Evolutionary conservation across 2,888 invertebrate genomes (phyloP).

Genomic region (Alitta virens): DNA sequence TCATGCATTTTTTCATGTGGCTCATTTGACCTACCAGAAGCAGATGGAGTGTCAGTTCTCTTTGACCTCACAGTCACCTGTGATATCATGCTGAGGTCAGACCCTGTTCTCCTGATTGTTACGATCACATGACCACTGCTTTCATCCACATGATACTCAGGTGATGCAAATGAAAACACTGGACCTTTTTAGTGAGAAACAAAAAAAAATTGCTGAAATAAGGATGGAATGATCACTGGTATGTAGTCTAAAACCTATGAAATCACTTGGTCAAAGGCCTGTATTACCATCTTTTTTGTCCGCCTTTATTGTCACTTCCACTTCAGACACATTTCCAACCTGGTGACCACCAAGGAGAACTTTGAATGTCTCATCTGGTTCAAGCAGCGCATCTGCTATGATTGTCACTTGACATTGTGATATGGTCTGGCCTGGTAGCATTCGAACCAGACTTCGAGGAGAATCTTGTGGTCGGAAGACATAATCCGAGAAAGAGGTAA

Average conservation of each 20-base stretch:
- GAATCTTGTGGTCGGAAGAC: conserved; percentile 47
- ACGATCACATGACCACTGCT: conserved; percentile 48
- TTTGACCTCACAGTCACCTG: conserved; percentile 52
- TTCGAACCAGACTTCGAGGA: conserved; percentile 44
- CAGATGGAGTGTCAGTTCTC: neutral
- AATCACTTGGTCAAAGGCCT: too few species aligned
- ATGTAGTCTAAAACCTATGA: too few species aligned
- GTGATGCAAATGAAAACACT: conserved; percentile 50
- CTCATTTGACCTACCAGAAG: too few species aligned
- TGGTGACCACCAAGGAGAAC: too few species aligned
- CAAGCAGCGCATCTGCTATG: conserved; percentile 55
- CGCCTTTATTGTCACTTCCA: too few species aligned
- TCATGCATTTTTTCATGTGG: too few species aligned
- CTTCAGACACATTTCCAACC: too few species aligned
- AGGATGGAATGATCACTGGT: too few species aligned
- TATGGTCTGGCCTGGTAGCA: conserved; percentile 42
- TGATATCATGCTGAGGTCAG: conserved; percentile 49
- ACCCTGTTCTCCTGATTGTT: conserved; percentile 49
- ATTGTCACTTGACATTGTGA: conserved; percentile 47
- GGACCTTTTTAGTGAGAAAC: too few species aligned
- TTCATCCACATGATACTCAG: conserved; percentile 50
- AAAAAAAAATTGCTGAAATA: too few species aligned
- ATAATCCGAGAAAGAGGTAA: conserved; percentile 53
- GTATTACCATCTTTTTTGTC: conserved; percentile 54
- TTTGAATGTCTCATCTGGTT: conserved; percentile 52